Conservation (phyloP, 2,888 invertebrate genomes). For the Andrena praecox region DNA sequence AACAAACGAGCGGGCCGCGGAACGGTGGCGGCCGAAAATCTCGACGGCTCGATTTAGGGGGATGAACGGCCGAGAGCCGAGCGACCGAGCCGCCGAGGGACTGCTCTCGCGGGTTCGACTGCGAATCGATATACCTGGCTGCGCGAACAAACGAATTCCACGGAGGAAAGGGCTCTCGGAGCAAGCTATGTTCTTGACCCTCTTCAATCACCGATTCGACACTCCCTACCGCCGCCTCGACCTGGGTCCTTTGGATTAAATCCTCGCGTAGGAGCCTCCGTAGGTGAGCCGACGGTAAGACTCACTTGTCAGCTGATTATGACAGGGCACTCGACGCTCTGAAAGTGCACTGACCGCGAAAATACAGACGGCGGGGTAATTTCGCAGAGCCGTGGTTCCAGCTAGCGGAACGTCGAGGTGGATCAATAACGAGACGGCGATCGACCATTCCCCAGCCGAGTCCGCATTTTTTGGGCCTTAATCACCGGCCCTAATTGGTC, state of each 20-base stretch:
- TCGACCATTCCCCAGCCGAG: constrained; percentile 69
- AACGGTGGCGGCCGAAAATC: constrained; percentile 62
- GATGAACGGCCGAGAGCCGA: constrained; percentile 40
- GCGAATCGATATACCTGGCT: constrained; percentile 69
- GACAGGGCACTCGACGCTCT: too few relatives aligned
- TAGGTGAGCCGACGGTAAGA: too few relatives aligned
- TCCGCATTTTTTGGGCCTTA: constrained; percentile 74
- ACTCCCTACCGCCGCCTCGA: neutral
- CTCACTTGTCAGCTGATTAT: too few relatives aligned
- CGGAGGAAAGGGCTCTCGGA: constrained; percentile 5
- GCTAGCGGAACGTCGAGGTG: neutral
- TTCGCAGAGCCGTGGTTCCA: neutral
- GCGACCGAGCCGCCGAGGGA: constrained; percentile 26
- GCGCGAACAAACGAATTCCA: constrained; percentile 59
- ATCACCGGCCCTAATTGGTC: constrained; percentile 84
- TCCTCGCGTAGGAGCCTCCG: neutral
- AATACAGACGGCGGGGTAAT: neutral
- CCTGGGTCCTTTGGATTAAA: neutral
- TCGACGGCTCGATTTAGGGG: constrained; percentile 61
- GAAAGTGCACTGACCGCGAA: neutral
- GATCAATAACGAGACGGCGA: constrained; percentile 59
- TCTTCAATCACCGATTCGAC: neutral
- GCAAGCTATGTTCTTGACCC: neutral
- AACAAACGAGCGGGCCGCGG: constrained; percentile 70
- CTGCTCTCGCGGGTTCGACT: constrained; percentile 48